phyloP scores from a whole-genome alignment of 2,797 vertebrate genomes.

The Lutjanus argentimaculatus region DNA sequence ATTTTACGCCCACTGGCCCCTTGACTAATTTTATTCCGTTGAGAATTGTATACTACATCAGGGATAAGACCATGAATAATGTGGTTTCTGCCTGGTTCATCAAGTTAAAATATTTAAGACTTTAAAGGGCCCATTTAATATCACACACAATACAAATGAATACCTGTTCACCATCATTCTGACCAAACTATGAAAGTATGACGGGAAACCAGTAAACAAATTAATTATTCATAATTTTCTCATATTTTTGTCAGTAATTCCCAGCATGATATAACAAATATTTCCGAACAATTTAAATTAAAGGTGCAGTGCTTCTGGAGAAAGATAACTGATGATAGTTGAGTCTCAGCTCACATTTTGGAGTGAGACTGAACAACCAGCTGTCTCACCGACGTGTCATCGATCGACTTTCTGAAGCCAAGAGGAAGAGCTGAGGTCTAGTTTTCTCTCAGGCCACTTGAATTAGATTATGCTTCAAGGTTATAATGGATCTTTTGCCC shows the following conservation, averaged over 20 bases:
- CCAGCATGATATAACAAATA: background rate
- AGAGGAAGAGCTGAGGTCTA: no score
- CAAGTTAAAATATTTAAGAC: background rate
- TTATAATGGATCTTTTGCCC: no score
- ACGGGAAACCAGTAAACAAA: background rate
- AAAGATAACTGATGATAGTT: no score
- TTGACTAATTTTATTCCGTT: slow-evolving; percentile 6
- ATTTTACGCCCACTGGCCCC: slow-evolving; percentile 29
- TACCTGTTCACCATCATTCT: background rate
- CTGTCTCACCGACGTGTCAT: no score
- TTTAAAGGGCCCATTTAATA: background rate
- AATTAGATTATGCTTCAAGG: no score
- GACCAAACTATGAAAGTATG: background rate
- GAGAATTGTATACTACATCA: background rate
- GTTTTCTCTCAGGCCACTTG: no score
- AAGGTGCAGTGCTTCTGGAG: background rate
- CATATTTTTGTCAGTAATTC: background rate
- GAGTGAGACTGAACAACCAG: no score
- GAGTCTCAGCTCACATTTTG: no score
- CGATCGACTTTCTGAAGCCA: no score
- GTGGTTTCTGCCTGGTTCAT: slow-evolving; percentile 16
- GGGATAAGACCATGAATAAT: slow-evolving; percentile 29
- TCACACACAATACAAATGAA: background rate
- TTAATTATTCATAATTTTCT: background rate
- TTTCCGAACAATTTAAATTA: background rate